These are phyloP conservation scores for Zelostemma sp. DNA, from an alignment of 1,140 invertebrate species.

Conservation along the genomic window DNA sequence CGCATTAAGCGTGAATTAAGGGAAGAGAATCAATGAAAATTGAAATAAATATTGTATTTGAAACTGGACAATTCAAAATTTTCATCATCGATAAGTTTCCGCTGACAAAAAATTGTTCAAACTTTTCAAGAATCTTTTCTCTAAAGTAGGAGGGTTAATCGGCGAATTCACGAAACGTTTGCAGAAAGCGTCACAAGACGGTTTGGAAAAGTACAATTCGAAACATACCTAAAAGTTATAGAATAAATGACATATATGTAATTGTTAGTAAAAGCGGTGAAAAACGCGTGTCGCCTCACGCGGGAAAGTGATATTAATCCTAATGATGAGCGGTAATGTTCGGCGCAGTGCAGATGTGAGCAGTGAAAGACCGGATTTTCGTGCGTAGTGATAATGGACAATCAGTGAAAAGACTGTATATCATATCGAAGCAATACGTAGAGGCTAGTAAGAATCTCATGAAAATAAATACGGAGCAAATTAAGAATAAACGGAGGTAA, in stretches of 20 bases:
- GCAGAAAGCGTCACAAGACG: constrained; percentile 30
- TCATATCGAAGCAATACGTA: constrained; percentile 68
- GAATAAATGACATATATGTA: constrained; percentile 60
- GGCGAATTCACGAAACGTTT: constrained; percentile 3
- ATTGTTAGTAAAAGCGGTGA: constrained; percentile 62
- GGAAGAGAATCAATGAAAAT: no score
- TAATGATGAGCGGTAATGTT: constrained; percentile 60
- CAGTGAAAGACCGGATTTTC: constrained; percentile 40
- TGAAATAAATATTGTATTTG: no score
- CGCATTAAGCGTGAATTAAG: no score
- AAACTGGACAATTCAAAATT: no score
- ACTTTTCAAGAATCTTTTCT: no score
- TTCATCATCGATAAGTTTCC: no score
- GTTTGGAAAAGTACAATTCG: constrained; percentile 66
- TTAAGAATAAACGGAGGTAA: constrained; percentile 1
- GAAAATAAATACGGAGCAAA: constrained; percentile 13
- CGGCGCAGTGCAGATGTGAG: constrained; percentile 52
- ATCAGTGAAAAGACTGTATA: constrained; percentile 72
- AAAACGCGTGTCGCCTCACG: constrained; percentile 55
- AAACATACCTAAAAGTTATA: constrained; percentile 59
- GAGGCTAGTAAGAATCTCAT: constrained; percentile 51
- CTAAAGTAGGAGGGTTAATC: background rate
- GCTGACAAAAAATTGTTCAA: no score
- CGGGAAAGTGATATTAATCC: constrained; percentile 70
- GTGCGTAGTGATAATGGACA: constrained; percentile 69